phyloP scores from a whole-genome alignment of 1,140 invertebrate species.

The Dufourea novaeangliae region DNA sequence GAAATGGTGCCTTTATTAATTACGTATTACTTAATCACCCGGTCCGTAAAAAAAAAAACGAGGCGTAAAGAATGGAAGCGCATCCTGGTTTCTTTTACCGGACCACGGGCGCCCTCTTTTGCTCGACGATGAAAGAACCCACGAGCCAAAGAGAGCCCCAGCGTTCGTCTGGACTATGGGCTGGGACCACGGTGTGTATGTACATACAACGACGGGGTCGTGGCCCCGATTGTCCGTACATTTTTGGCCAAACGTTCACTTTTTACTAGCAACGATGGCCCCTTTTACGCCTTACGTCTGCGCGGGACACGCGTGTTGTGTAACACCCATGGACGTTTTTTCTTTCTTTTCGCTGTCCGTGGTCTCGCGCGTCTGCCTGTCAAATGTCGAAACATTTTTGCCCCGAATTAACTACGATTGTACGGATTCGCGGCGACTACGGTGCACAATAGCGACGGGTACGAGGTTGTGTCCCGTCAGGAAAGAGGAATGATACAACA shows the following conservation, averaged over 20 bases:
- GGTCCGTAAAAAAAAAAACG: slow-evolving; percentile 1
- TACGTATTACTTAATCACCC: slow-evolving; percentile 67
- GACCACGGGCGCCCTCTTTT: too few relatives aligned
- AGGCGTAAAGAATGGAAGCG: slow-evolving; percentile 50
- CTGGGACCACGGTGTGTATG: too few relatives aligned
- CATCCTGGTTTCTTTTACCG: slow-evolving; percentile 43
- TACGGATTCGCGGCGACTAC: slow-evolving; percentile 7
- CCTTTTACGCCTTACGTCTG: slow-evolving; percentile 30
- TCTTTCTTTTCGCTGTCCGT: not conserved
- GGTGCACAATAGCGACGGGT: slow-evolving; percentile 41
- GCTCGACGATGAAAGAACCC: slow-evolving; percentile 30
- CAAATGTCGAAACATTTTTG: slow-evolving; percentile 51
- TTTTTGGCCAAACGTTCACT: slow-evolving; percentile 67
- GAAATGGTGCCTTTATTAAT: slow-evolving; percentile 67
- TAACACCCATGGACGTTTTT: slow-evolving; percentile 34
- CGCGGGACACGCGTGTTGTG: slow-evolving; percentile 32
- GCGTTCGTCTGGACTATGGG: not conserved
- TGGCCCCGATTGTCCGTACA: slow-evolving; percentile 45
- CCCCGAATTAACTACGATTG: slow-evolving; percentile 62
- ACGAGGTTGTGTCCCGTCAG: not conserved
- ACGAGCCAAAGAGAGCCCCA: not conserved
- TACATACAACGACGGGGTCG: too few relatives aligned
- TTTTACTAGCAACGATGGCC: slow-evolving; percentile 51
- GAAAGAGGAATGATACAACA: not conserved
- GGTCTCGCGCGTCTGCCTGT: slow-evolving; percentile 20